Evolutionary conservation across 2,113 vertebrate species (phyloP).

Genomic region (Vombatus ursinus): DNA sequence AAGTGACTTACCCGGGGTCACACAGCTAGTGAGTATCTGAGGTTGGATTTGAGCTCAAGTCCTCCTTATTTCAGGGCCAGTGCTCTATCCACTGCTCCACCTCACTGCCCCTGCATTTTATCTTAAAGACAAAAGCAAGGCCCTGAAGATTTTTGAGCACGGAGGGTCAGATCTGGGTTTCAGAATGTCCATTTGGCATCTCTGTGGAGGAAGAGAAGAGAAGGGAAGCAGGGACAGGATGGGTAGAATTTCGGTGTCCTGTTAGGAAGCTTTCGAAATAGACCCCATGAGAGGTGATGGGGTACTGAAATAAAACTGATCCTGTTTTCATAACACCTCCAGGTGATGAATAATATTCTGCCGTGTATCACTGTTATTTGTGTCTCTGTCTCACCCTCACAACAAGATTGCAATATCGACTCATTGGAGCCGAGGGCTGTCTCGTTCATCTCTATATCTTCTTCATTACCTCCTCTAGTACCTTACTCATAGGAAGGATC

Average conservation of each 20-base stretch:
- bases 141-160: background rate
- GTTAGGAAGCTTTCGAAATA: background rate
- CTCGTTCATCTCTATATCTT: background rate
- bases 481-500: background rate
- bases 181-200: background rate
- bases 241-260: too few species aligned
- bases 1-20: background rate
- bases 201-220: background rate
- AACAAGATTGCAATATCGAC: background rate
- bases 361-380: background rate
- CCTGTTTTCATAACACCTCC: background rate
- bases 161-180: background rate
- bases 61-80: too few species aligned
- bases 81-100: too few species aligned
- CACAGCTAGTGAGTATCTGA: background rate
- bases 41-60: background rate
- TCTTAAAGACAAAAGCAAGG: background rate
- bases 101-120: background rate
- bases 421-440: background rate
- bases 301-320: background rate
- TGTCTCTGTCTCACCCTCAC: background rate
- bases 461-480: background rate
- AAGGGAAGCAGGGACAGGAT: background rate
- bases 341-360: background rate
- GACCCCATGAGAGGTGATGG: background rate